These are phyloP conservation scores for Poeciliopsis occidentalis DNA, from an alignment of 2,113 vertebrate genomes.

Conservation along the genomic window DNA sequence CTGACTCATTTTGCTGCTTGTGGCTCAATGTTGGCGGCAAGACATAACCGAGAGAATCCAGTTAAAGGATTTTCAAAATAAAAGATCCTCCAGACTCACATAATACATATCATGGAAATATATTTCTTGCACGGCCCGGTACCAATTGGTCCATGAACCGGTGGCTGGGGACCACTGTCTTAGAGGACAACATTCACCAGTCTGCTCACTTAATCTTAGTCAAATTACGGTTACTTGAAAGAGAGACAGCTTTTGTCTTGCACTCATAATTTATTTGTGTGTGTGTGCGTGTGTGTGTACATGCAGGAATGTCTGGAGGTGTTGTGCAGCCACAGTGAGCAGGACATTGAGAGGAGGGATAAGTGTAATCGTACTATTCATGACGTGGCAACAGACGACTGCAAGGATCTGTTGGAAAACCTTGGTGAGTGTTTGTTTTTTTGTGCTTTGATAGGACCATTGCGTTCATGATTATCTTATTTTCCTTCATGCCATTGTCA, in stretches of 20 bases:
- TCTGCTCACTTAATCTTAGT: neutral
- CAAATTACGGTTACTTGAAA: neutral
- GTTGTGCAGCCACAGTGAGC: conserved; percentile 89
- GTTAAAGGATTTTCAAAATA: too few species aligned
- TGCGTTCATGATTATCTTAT: too few species aligned
- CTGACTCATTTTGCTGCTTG: too few species aligned
- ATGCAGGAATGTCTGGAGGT: conserved; percentile 92
- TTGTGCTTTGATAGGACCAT: too few species aligned
- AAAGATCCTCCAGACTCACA: too few species aligned
- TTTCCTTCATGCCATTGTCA: too few species aligned
- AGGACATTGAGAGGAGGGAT: conserved; percentile 90
- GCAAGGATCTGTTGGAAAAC: conserved; percentile 96
- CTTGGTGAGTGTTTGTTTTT: conserved; percentile 82
- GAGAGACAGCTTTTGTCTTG: neutral
- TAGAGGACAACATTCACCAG: conserved; percentile 9
- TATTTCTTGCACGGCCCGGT: too few species aligned
- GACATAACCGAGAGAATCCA: too few species aligned
- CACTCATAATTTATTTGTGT: neutral
- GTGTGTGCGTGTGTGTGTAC: conserved; percentile 5
- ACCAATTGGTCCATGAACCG: too few species aligned
- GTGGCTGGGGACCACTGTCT: neutral
- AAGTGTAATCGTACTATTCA: conserved; percentile 90
- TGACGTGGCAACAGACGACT: conserved; percentile 96
- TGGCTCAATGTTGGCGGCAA: too few species aligned
- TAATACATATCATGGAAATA: too few species aligned